phyloP scores from a whole-genome alignment of 2,888 invertebrate genomes.

The Anorthoa munda region DNA sequence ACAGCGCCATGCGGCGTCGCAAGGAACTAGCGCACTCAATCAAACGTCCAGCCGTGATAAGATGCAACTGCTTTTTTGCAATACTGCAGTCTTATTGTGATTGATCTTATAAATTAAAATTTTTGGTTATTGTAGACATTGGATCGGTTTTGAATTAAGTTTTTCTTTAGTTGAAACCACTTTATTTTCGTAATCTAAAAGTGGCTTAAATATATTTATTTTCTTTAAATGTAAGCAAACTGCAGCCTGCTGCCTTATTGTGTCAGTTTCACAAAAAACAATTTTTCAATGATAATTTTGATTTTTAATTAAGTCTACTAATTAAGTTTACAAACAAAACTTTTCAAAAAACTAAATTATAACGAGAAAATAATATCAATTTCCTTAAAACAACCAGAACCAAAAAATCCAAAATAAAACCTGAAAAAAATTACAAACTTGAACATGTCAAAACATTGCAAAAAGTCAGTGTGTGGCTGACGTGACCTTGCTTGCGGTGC shows the following conservation, averaged over 20 bases:
- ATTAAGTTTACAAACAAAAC: not conserved
- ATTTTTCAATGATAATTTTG: not conserved
- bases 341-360: not conserved
- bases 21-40: constrained; percentile 80
- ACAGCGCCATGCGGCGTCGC: constrained; percentile 74
- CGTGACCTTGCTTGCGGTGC: constrained; percentile 83
- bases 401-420: not conserved
- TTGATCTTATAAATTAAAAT: constrained; percentile 53
- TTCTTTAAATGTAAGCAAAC: not conserved
- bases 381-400: not conserved
- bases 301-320: constrained; percentile 1
- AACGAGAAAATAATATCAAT: not conserved
- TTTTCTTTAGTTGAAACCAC: not conserved
- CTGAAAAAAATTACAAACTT: constrained; percentile 43
- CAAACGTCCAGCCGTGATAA: constrained; percentile 79
- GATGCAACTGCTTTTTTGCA: constrained; percentile 77
- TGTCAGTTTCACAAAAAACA: not conserved
- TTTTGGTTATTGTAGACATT: constrained; percentile 32
- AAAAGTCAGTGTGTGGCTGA: constrained; percentile 65
- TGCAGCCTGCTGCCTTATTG: not conserved
- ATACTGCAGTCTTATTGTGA: constrained; percentile 69
- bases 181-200: not conserved
- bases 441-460: constrained; percentile 78
- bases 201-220: not conserved
- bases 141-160: not conserved